Base-by-base conservation (phyloP, 2,888 invertebrate genomes). In the Ornithoptera priamus region DNA sequence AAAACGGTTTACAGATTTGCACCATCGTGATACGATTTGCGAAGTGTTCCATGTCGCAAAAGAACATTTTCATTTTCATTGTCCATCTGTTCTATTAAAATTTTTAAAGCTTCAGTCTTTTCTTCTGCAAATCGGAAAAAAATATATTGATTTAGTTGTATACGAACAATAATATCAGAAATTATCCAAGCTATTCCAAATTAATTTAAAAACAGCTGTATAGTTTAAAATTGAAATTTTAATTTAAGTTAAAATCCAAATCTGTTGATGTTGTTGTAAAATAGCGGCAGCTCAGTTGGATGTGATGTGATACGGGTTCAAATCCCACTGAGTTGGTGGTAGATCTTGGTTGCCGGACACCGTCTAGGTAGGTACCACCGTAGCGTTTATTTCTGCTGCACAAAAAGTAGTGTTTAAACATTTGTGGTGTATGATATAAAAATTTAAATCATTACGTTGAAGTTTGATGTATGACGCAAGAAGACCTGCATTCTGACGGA, bases 1-100 rank as follows among this genome's bases (percentile, higher is more conserved):
- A 39, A 36, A 62, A 24, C 22, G 42, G 76, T 80, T 78, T 75
- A 89, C 90, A 85, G 71, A 36, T 83, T 79, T 15, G 85, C 88
- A 6, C 85, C 91, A 17, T 90, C 87, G 7, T 67, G 73, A 71
- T 79, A 86, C 3, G 84, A 77, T 74, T 88, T 91, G 5, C 84
- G 81, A 20, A 90, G 75, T n/a, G 74, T 75, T 6, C 92, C 91
- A 73, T 91, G 91, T 57, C 90, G 81, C 57, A 92, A 74, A 17
- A 92, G 74, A 17, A 88, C 78, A n/a, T 73, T 78, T 2, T 83
- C 80, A 6, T 80, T 82, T 0, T 76, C 81, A 18, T 77, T 72
- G 20, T 83, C 81, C 84, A 92, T 83, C 59, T 80, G 74, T 7
- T 80, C 74, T 65, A 86, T 77, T 60, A 92, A 68, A 30, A 79